Evolutionary conservation across 23 tunicate genomes (phyloP).

Genomic region (Trididemnum clinides): DNA sequence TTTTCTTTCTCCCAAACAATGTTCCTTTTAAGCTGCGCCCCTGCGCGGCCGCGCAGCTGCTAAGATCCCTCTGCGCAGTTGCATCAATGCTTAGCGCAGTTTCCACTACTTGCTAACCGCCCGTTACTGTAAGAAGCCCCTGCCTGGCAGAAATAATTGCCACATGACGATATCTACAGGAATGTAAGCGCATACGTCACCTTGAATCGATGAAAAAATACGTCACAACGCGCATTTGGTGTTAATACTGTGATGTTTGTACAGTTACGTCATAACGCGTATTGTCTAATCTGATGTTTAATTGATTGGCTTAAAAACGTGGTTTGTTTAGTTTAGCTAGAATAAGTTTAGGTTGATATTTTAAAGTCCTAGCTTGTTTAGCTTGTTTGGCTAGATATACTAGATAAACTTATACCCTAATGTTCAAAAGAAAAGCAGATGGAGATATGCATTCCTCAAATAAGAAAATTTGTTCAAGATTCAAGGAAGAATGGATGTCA

Average conservation of each 20-base stretch:
- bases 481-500: conserved; percentile 15
- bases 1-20: too few relatives aligned
- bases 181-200: not conserved
- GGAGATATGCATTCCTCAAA: conserved; percentile 5
- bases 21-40: too few relatives aligned
- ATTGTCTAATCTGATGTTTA: not conserved
- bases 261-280: not conserved
- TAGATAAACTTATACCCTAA: not conserved
- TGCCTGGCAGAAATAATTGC: not conserved
- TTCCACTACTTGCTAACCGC: not conserved
- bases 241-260: too few relatives aligned
- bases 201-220: not conserved
- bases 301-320: too few relatives aligned
- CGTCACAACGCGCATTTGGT: not conserved
- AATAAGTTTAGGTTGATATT: not conserved
- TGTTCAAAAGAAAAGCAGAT: conserved; percentile 10
- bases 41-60: too few relatives aligned
- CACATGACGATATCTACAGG: not conserved
- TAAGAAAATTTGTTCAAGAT: not conserved
- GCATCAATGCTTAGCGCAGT: not conserved
- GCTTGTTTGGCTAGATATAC: too few relatives aligned
- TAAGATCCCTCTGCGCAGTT: not conserved
- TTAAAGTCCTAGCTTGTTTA: too few relatives aligned
- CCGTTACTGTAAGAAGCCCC: too few relatives aligned
- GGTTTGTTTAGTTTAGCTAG: not conserved